Evolutionary conservation across 2,113 vertebrate species (phyloP), one percentile per base, ranked within the genome.

Genomic region (Aphyosemion australe): DNA sequence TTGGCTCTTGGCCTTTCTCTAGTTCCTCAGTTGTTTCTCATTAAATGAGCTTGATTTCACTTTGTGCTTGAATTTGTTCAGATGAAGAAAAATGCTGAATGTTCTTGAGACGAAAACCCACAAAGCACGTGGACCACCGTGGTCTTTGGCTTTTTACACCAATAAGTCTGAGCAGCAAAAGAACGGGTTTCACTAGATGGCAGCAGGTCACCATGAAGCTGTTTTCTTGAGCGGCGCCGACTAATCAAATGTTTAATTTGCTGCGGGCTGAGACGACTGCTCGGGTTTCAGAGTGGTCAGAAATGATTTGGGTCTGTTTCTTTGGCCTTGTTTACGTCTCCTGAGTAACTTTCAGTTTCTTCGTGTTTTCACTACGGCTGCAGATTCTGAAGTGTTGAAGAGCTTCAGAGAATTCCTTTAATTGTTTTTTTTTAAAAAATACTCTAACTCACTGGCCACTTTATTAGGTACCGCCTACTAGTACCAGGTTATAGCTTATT

Each of bases 121-220:
- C n/a, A n/a, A n/a, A n/a, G n/a, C n/a, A n/a, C n/a, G n/a, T n/a
- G n/a, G n/a, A n/a, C n/a, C n/a, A n/a, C n/a, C n/a, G n/a, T n/a
- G n/a, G n/a, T n/a, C n/a, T 26, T 26, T 26, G 3, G 3, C 2
- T 26, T 26, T 26, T 26, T 26, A 26, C 26, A 26, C 26, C 26
- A 26, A 5, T 26, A 26, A 16, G 26, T 60, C 14, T 20, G 5
- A 0, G 47, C 3, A 12, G n/a, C 60, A 20, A 8, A n/a, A 18
- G 8, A 46, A 15, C 13, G 14, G 1, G 9, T 41, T 26, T 57
- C 85, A 76, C 79, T 79, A 90, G 81, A 39, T 42, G 87, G 86
- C 87, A 78, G 79, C 20, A 80, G 8, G 14, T 39, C 15, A 61
- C 76, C 46, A 37, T 13, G 37, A 32, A 64, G n/a, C n/a, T 55